phyloP scores from a whole-genome alignment of 2,888 invertebrate species.

The Chironomus riparius region DNA sequence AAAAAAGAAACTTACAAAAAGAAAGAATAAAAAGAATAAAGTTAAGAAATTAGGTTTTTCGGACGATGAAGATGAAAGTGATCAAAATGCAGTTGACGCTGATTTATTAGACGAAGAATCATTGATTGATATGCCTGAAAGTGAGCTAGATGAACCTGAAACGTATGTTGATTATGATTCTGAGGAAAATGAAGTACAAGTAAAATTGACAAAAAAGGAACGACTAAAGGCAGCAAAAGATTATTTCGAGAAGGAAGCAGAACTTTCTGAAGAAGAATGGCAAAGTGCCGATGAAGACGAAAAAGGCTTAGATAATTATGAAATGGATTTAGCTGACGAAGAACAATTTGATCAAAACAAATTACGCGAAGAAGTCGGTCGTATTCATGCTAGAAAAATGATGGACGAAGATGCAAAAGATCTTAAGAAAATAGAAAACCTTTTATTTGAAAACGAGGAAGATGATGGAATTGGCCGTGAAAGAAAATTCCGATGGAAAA shows the following conservation, averaged over 20 bases:
- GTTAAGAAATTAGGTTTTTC: constrained; percentile 45
- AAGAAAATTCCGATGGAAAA: constrained; percentile 78
- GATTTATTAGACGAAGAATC: constrained; percentile 34
- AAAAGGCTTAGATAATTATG: constrained; percentile 65
- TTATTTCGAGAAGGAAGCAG: constrained; percentile 86
- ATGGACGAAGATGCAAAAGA: constrained; percentile 83
- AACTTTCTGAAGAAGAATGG: constrained; percentile 84
- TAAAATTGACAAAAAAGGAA: constrained; percentile 32
- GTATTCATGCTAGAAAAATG: constrained; percentile 74
- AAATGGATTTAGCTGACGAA: constrained; percentile 74
- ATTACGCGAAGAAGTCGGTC: constrained; percentile 67
- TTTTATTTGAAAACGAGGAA: constrained; percentile 81
- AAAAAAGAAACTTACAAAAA: constrained; percentile 17
- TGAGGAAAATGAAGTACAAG: constrained; percentile 65
- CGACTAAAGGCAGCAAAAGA: constrained; percentile 50
- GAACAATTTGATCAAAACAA: constrained; percentile 74
- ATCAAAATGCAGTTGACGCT: constrained; percentile 23
- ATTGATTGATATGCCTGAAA: constrained; percentile 37
- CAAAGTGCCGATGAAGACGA: constrained; percentile 76
- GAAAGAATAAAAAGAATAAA: constrained; percentile 30
- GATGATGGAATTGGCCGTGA: constrained; percentile 67
- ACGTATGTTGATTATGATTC: constrained; percentile 66
- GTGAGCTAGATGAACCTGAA: constrained; percentile 40
- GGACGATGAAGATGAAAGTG: constrained; percentile 41
- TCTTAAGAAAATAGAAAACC: constrained; percentile 72